Evolutionary conservation across 2,888 invertebrate genomes (phyloP), one percentile per base, ranked within the genome.

Genomic region (Schrankia costaestrigalis): DNA sequence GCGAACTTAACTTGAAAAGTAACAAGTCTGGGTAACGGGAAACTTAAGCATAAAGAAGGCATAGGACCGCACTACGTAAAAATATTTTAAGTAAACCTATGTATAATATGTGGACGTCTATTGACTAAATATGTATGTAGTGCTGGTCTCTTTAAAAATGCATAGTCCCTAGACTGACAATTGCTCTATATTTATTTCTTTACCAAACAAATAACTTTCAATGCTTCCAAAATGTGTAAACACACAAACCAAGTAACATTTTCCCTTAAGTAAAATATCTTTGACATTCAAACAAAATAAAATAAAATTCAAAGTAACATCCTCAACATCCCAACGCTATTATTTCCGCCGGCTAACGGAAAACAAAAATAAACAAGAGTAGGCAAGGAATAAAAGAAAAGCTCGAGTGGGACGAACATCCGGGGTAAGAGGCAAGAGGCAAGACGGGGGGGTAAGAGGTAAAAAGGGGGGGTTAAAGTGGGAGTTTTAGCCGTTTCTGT

Each of bases 301-400:
- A 17, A 31, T 24, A 18, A 13, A 21, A 25, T 24, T 9, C 19
- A 19, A 29, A 51, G 47, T 56, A 41, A 46, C 53, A 68, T 81
- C 84, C 74, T 58, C 47, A 63, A 32, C 46, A 70, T 63, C 45
- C 63, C 60, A 74, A 57, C 78, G 65, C 72, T 63, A 81, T 84
- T 85, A 85, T 82, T 83, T 83, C 79, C 84, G 67, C 76, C 54
- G 76, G 77, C 72, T 81, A 80, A 76, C 82, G 71, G 79, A 83
- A 85, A 86, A 86, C 86, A 86, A 86, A 86, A 86, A 86, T 84
- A 84, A 84, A 82, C 77, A 79, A 78, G 81, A 78, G 81, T 74
- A 75, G 76, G 79, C 72, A 66, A 71, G 76, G 82, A 81, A 86
- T 85, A 85, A 86, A 85, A 84, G 84, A 80, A 82, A 81, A 62